Percentiles rank a stretch among this genome's conserved stretches.
phyloP scores from a whole-genome alignment of 2,888 invertebrate genomes.

The Actias luna region DNA sequence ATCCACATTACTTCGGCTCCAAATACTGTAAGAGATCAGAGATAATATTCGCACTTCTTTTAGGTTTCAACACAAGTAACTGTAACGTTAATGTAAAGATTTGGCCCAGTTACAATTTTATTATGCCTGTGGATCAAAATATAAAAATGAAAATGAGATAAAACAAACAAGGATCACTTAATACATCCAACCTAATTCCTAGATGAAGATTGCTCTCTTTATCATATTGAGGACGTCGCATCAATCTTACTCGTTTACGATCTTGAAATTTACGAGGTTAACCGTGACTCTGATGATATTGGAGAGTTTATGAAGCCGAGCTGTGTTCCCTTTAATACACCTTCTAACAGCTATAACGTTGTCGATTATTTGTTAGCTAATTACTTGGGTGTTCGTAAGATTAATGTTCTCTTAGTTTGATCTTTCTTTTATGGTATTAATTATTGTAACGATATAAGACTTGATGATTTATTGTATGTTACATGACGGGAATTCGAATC shows the following conservation, averaged over 20 bases:
- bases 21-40: too few species aligned
- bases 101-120: too few species aligned
- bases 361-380: neutral
- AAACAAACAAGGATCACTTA: neutral
- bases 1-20: too few species aligned
- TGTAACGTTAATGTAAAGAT: too few species aligned
- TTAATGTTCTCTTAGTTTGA: neutral
- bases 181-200: neutral
- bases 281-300: slow-evolving; percentile 13
- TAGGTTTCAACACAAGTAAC: too few species aligned
- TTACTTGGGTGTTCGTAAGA: neutral
- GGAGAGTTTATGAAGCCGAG: slow-evolving; percentile 8
- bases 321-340: neutral
- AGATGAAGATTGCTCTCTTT: slow-evolving; percentile 22
- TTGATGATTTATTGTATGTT: too few species aligned
- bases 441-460: too few species aligned
- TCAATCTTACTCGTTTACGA: slow-evolving; percentile 22
- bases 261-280: slow-evolving; percentile 23
- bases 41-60: too few species aligned
- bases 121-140: too few species aligned
- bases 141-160: neutral
- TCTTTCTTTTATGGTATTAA: neutral
- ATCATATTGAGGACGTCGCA: slow-evolving; percentile 22
- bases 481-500: too few species aligned
- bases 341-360: neutral